Conservation (phyloP, 2,797 vertebrate species). For the Fundulus diaphanus region DNA sequence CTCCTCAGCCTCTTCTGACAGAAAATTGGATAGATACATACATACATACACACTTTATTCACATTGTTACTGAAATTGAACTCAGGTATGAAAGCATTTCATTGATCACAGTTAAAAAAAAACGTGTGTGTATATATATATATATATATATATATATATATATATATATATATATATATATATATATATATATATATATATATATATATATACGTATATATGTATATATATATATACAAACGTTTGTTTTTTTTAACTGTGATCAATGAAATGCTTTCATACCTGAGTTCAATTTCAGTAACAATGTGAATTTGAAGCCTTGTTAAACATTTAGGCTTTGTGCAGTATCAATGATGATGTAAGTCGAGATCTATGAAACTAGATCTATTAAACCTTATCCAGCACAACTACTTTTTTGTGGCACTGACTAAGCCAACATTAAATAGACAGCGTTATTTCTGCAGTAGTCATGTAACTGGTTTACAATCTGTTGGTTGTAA, state of each 20-base stretch:
- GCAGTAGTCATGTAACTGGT: constrained; percentile 1
- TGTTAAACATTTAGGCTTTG: neutral
- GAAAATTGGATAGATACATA: too few relatives aligned
- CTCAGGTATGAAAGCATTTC: too few relatives aligned
- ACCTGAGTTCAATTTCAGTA: neutral
- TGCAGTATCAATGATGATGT: neutral
- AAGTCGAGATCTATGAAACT: neutral
- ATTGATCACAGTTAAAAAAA: too few relatives aligned
- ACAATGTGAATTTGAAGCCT: neutral
- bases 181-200: too few relatives aligned
- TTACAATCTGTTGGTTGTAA: constrained; percentile 3
- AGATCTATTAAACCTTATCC: neutral
- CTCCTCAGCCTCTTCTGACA: neutral
- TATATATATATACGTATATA: too few relatives aligned
- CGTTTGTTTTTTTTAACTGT: neutral
- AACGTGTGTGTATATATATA: too few relatives aligned
- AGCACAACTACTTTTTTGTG: constrained; percentile 27
- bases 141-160: too few relatives aligned
- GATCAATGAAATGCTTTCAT: neutral
- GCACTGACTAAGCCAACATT: too few relatives aligned
- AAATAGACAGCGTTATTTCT: neutral
- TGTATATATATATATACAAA: too few relatives aligned
- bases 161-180: too few relatives aligned
- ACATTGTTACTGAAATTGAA: too few relatives aligned
- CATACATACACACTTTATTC: too few relatives aligned